phyloP scores from a whole-genome alignment of 2,113 vertebrate genomes.

The Quiscalus mexicanus region DNA sequence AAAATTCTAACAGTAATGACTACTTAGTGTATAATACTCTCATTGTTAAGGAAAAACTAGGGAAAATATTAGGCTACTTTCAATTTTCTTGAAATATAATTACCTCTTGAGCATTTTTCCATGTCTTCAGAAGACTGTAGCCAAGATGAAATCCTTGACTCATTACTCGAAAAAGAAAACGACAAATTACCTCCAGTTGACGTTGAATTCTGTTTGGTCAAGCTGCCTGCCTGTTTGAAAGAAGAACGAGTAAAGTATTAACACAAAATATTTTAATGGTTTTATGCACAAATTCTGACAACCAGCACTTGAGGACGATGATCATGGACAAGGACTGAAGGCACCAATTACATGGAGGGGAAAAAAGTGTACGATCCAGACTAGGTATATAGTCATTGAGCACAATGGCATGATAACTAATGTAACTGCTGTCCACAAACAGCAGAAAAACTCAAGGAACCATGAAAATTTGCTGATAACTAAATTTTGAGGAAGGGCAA shows the following conservation, averaged over 20 bases:
- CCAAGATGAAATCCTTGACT: constrained; percentile 89
- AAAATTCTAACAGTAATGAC: not conserved
- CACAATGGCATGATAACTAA: not conserved
- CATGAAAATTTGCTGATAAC: not conserved
- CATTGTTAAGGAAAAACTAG: not conserved
- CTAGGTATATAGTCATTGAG: not conserved
- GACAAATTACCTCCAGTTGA: constrained; percentile 80
- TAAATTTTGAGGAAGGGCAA: not conserved
- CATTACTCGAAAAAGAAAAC: constrained; percentile 80
- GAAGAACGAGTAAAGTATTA: constrained; percentile 17
- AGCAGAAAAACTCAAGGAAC: not conserved
- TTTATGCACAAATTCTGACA: not conserved
- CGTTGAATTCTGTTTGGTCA: constrained; percentile 84
- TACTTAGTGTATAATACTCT: not conserved
- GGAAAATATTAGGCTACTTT: not conserved
- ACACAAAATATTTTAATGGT: not conserved
- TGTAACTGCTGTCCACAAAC: not conserved
- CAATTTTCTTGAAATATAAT: not conserved
- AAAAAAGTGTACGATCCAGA: not conserved
- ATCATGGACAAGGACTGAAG: not conserved
- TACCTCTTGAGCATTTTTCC: constrained; percentile 96
- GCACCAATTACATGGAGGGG: not conserved
- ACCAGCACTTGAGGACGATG: not conserved
- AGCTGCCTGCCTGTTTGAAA: constrained; percentile 78
- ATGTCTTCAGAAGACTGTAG: constrained; percentile 93